Evolutionary conservation across 2,113 vertebrate genomes (phyloP).

Genomic region (western clawed frog (Xenopus tropicalis)): DNA sequence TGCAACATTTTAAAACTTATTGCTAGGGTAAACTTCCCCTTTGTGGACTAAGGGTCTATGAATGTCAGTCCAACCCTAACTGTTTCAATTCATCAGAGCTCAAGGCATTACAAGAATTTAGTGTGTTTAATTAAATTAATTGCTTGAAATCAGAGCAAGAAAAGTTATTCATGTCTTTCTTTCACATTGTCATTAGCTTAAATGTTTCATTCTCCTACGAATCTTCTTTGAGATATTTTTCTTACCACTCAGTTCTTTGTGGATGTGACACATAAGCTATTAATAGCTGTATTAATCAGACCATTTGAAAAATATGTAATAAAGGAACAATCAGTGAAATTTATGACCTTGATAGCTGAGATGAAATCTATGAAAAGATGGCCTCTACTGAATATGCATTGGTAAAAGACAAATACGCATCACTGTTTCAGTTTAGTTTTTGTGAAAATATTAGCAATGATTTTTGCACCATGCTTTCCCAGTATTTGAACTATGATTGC

Average conservation of each 20-base stretch:
- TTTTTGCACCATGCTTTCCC: no score
- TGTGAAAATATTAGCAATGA: no score
- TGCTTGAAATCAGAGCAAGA: no score
- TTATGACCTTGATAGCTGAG: constrained; percentile 38
- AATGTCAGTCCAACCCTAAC: no score
- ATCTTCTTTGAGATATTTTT: neutral
- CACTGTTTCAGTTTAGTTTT: neutral
- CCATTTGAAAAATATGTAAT: constrained; percentile 33
- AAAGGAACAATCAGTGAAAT: constrained; percentile 42
- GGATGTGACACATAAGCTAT: constrained; percentile 14
- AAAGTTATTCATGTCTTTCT: neutral
- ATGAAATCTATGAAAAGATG: constrained; percentile 27
- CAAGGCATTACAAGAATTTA: no score
- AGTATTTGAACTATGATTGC: no score
- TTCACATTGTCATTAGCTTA: constrained; percentile 1
- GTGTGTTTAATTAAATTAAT: no score
- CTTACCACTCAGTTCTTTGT: constrained; percentile 9
- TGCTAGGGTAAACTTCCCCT: no score
- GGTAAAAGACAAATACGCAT: constrained; percentile 19
- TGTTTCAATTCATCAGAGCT: no score
- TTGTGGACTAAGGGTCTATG: no score
- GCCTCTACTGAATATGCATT: constrained; percentile 23
- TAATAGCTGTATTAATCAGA: constrained; percentile 38
- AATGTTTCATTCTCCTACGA: neutral
- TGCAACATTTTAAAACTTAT: no score